Conservation (phyloP, 2,797 vertebrate genomes). For the Phylloscopus collybita region DNA sequence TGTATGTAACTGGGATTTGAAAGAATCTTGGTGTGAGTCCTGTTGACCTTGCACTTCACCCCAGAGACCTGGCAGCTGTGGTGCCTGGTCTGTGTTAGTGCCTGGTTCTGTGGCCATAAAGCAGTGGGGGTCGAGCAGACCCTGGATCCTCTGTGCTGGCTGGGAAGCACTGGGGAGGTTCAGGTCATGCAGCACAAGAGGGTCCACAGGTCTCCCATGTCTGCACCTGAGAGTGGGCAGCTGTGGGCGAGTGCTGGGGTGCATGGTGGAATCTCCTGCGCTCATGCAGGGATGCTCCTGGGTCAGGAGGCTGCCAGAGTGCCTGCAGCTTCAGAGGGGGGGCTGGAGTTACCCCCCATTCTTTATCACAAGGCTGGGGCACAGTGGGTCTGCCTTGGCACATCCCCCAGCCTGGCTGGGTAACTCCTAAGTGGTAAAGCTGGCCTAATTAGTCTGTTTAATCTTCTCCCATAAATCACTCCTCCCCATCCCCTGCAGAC, state of each 20-base stretch:
- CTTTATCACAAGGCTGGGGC: neutral
- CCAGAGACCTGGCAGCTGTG: neutral
- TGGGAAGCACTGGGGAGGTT: neutral
- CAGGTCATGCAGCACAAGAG: neutral
- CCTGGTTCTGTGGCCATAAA: neutral
- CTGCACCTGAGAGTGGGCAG: neutral
- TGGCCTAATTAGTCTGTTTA: slow-evolving; percentile 68
- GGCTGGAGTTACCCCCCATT: neutral
- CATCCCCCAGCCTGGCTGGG: neutral
- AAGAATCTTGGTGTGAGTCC: neutral
- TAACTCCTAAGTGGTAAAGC: slow-evolving; percentile 8
- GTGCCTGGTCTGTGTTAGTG: too few species aligned
- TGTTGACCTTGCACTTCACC: neutral
- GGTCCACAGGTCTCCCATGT: neutral
- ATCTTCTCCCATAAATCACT: slow-evolving; percentile 75
- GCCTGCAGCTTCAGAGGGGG: accelerated
- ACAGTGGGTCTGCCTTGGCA: neutral
- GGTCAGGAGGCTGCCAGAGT: neutral
- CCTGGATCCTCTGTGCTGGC: neutral
- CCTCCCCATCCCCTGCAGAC: slow-evolving; percentile 69
- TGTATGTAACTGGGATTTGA: neutral
- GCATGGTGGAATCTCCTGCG: accelerated
- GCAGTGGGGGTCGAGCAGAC: neutral
- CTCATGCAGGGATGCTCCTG: neutral
- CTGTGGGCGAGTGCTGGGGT: neutral